phyloP scores from a whole-genome alignment of 2,888 invertebrate genomes.

The Chironomus tentans region DNA sequence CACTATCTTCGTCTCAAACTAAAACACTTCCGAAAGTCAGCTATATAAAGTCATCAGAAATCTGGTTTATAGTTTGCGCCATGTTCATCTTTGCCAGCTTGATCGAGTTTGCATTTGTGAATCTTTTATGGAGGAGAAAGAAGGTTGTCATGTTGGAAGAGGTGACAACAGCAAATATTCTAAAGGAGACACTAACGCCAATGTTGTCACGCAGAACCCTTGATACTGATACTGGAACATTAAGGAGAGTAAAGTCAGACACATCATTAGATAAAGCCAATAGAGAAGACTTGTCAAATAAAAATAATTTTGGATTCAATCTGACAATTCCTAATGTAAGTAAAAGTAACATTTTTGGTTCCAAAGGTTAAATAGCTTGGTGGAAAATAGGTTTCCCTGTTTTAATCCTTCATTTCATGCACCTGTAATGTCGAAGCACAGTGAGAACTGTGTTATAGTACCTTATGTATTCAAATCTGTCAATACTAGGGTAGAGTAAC shows the following conservation, averaged over 20 bases:
- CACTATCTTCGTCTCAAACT: slow-evolving; percentile 75
- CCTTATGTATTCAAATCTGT: no score
- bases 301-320: slow-evolving; percentile 37
- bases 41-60: slow-evolving; percentile 81
- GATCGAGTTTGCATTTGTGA: slow-evolving; percentile 82
- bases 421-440: no score
- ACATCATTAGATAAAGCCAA: no score
- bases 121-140: slow-evolving; percentile 79
- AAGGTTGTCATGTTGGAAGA: slow-evolving; percentile 40
- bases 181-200: slow-evolving; percentile 75
- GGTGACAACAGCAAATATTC: slow-evolving; percentile 46
- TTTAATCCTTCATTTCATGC: no score
- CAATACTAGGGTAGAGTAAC: no score
- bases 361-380: no score
- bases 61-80: slow-evolving; percentile 80
- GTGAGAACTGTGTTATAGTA: no score
- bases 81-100: slow-evolving; percentile 77
- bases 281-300: no score
- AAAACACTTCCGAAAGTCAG: slow-evolving; percentile 81
- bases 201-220: slow-evolving; percentile 62
- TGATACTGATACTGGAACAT: slow-evolving; percentile 44
- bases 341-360: no score
- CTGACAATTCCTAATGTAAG: slow-evolving; percentile 50
- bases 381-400: no score
- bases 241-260: slow-evolving; percentile 41